Conservation (phyloP, 2,113 vertebrate genomes). For the Elgaria multicarinata region DNA sequence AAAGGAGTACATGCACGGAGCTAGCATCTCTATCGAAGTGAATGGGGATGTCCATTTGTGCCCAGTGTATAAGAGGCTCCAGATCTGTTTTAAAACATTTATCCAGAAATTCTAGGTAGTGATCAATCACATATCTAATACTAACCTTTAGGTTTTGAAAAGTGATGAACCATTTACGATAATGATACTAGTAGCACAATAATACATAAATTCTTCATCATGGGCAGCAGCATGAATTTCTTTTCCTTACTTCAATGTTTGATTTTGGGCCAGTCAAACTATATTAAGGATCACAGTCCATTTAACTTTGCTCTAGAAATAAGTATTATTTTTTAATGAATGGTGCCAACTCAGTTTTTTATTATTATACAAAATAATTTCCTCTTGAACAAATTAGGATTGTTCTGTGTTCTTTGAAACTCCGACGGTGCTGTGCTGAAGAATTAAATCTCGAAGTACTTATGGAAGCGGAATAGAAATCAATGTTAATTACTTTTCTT, state of each 20-base stretch:
- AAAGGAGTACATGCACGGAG: background rate
- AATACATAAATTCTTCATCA: background rate
- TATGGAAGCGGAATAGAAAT: background rate
- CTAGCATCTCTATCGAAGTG: background rate
- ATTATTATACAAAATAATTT: background rate
- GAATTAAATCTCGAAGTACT: conserved; percentile 1
- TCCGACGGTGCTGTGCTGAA: background rate
- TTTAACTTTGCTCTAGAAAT: conserved; percentile 6
- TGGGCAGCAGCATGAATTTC: background rate
- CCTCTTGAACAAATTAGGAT: conserved; percentile 14
- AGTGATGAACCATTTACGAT: conserved; percentile 8
- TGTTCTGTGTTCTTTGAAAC: conserved; percentile 25
- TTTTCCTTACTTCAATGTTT: background rate
- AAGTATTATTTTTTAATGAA: background rate
- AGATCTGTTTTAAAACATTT: background rate
- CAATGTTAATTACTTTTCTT: conserved; percentile 11
- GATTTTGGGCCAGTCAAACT: background rate
- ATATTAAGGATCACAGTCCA: conserved; percentile 16
- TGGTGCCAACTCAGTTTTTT: background rate
- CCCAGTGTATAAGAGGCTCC: background rate
- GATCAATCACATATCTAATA: conserved; percentile 27
- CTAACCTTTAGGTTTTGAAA: background rate
- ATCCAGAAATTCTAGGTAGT: conserved; percentile 18
- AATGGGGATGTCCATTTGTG: background rate
- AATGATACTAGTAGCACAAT: background rate